phyloP scores from a whole-genome alignment of 2,888 invertebrate species.

The Acleris laterana region DNA sequence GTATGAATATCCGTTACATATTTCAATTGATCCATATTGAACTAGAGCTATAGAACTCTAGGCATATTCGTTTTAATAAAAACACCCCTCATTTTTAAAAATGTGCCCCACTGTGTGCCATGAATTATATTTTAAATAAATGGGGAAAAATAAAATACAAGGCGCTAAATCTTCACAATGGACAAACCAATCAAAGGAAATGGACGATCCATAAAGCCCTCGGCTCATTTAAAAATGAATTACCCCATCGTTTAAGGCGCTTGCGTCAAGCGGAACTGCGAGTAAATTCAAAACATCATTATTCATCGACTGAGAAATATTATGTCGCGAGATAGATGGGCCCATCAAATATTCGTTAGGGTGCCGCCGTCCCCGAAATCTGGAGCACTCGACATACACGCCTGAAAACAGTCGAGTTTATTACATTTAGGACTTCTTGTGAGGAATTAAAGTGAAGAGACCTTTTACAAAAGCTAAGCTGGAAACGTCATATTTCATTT shows the following conservation, averaged over 20 bases:
- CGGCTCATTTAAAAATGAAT: constrained; percentile 24
- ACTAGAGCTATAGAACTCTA: too few species aligned
- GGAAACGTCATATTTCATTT: too few species aligned
- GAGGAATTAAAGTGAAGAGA: constrained; percentile 1
- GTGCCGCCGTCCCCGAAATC: constrained; percentile 19
- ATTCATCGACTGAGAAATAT: constrained; percentile 67
- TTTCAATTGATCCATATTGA: too few species aligned
- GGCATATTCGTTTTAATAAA: too few species aligned
- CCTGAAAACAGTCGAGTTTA: constrained; percentile 5
- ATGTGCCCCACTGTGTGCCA: too few species aligned
- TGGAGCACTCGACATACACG: constrained; percentile 10
- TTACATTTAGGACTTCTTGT: constrained; percentile 8
- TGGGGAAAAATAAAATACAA: background rate
- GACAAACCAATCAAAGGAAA: constrained; percentile 17
- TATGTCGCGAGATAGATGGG: constrained; percentile 67
- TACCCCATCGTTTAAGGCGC: constrained; percentile 20
- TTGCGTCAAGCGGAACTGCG: constrained; percentile 40
- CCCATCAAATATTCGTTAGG: constrained; percentile 62
- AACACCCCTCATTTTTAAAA: too few species aligned
- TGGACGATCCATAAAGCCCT: constrained; percentile 16
- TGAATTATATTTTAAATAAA: background rate
- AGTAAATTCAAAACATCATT: constrained; percentile 72
- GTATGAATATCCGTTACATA: too few species aligned
- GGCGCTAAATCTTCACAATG: constrained; percentile 5
- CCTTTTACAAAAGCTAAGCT: background rate